Evolutionary conservation across 2,888 invertebrate species (phyloP), one percentile per base, ranked within the genome.

Genomic region (Idaea dimidiata): DNA sequence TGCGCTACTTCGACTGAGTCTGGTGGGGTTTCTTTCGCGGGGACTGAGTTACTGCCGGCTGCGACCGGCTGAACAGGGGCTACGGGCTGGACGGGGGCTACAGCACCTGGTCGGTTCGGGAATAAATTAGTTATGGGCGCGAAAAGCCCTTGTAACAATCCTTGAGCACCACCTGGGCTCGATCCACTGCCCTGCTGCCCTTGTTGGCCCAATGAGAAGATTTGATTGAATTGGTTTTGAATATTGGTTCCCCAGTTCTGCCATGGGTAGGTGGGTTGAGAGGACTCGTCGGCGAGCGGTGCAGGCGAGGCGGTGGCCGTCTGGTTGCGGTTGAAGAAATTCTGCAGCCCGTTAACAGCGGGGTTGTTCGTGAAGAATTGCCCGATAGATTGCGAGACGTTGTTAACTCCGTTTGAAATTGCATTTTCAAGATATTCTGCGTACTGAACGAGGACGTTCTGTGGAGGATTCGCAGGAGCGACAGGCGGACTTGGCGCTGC

Each of bases 271-370:
- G 24, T 24, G 24, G 24, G 24, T 24, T 5, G 24, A 24, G 24
- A 3, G 24, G 24, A 5, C 24, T 5, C 24, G 24, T 24, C 56
- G 56, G 56, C 56, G 18, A 56, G 56, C 4, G 54, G 58, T 24
- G 32, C 24, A 18, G 43, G 18, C 17, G 60, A 31, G n/a, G 43
- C 57, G 4, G 59, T 55, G 31, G 62, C 60, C 6, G 64, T 58
- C 54, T 64, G 59, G 17, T 62, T 61, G 54, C 54, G 54, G 16
- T 57, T 64, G n/a, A 16, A 57, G 6, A 64, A 66, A 6, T 66
- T 63, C 17, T 59, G 58, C 0, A 55, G 61, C 7, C 18, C 18
- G 5, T 7, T 56, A 16, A 63, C 57, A 16, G 24, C 55, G 56
- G 62, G 17, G 56, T 18, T 56, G 56, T 56, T 56, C 0, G 56